Evolutionary conservation across 2,888 invertebrate genomes (phyloP).

Genomic region (Amphiduros pacificus): DNA sequence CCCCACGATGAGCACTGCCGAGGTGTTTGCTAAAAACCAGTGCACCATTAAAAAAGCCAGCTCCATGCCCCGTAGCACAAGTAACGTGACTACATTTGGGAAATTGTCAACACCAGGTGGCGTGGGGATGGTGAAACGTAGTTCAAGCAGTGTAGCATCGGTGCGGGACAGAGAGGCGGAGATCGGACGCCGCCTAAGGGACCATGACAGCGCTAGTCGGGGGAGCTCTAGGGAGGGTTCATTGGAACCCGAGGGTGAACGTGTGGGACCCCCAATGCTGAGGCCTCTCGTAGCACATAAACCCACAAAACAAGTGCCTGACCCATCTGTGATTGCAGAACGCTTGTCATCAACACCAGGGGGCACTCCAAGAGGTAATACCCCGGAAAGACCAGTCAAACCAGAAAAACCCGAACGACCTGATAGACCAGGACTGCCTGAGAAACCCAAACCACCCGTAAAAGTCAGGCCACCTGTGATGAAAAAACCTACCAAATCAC

Average conservation of each 20-base stretch:
- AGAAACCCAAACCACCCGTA: conserved; percentile 53
- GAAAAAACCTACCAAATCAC: conserved; percentile 60
- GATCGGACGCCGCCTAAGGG: conserved; percentile 30
- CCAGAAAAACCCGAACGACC: background rate
- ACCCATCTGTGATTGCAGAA: background rate
- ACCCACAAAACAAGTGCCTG: background rate
- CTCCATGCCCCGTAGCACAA: conserved; percentile 36
- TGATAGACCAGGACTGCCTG: conserved; percentile 31
- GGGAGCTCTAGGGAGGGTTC: no score
- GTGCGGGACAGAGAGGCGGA: conserved; percentile 44
- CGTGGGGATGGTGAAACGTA: background rate
- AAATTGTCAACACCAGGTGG: background rate
- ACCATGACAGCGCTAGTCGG: no score
- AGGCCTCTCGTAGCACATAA: no score
- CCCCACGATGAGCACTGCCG: conserved; percentile 67
- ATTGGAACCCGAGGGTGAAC: no score
- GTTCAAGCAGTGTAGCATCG: no score
- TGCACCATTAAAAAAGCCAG: conserved; percentile 72
- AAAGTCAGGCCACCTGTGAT: conserved; percentile 80
- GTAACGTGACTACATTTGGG: background rate
- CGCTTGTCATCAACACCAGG: background rate
- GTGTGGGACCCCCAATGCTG: conserved; percentile 8
- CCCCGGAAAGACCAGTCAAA: conserved; percentile 4
- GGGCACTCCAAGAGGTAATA: background rate
- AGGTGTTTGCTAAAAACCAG: conserved; percentile 78